Evolutionary conservation across 2,797 vertebrate genomes (phyloP).

Genomic region (Tiaroga cobitis): DNA sequence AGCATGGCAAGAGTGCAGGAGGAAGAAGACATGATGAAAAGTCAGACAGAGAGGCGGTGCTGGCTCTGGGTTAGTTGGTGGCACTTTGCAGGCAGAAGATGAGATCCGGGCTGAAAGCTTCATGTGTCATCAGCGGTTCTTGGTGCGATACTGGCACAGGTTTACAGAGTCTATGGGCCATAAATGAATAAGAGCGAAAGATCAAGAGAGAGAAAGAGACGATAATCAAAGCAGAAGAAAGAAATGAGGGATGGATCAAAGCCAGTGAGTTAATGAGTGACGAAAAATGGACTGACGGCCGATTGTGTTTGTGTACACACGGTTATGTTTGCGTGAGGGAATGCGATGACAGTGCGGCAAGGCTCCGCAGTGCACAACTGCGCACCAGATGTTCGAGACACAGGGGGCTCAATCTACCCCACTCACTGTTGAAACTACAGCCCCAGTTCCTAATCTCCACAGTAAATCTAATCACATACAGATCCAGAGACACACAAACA

Average conservation of each 20-base stretch:
- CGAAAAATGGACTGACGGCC: slow-evolving; percentile 12
- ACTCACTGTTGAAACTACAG: slow-evolving; percentile 40
- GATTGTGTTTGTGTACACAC: slow-evolving; percentile 40
- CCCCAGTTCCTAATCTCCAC: slow-evolving; percentile 38
- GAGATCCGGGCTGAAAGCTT: slow-evolving; percentile 34
- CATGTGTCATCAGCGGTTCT: slow-evolving; percentile 26
- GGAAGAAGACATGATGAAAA: slow-evolving; percentile 35
- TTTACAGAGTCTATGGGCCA: slow-evolving; percentile 31
- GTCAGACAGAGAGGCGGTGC: slow-evolving; percentile 29
- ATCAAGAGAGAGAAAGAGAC: slow-evolving; percentile 6
- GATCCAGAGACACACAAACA: slow-evolving; percentile 40
- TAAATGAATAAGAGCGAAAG: slow-evolving; percentile 20
- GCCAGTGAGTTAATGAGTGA: slow-evolving; percentile 22
- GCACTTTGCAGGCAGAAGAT: slow-evolving; percentile 20
- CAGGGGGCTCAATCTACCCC: slow-evolving; percentile 67
- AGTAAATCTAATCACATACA: slow-evolving; percentile 43
- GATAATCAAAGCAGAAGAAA: slow-evolving; percentile 36
- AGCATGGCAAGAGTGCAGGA: slow-evolving; percentile 29
- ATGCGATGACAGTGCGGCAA: slow-evolving; percentile 46
- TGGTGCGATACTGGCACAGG: slow-evolving; percentile 17
- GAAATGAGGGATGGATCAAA: slow-evolving; percentile 27
- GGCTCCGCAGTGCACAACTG: slow-evolving; percentile 74
- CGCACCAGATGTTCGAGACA: slow-evolving; percentile 80
- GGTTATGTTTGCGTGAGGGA: slow-evolving; percentile 43
- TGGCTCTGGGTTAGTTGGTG: slow-evolving; percentile 45